Evolutionary conservation across 2,113 vertebrate species (phyloP).

Genomic region (Piaya cayana): DNA sequence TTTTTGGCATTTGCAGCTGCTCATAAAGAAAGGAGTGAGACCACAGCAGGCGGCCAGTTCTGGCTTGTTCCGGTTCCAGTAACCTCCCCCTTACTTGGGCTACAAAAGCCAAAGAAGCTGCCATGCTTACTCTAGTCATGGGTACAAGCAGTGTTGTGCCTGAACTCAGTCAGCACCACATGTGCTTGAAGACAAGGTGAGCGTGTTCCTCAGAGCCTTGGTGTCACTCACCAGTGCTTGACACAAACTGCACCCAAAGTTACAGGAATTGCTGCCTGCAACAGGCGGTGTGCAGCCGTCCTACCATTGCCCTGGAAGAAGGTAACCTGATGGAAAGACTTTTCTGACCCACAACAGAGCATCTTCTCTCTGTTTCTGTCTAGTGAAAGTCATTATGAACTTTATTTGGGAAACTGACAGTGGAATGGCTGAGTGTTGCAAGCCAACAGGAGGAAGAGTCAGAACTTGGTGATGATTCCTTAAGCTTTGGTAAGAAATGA

Average conservation of each 20-base stretch:
- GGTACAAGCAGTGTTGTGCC: neutral
- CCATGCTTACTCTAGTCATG: rapidly evolving
- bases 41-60: neutral
- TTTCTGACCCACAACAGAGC: neutral
- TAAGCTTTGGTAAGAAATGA: neutral
- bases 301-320: neutral
- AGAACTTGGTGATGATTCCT: rapidly evolving
- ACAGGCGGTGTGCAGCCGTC: neutral
- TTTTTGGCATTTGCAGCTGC: neutral
- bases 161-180: rapidly evolving
- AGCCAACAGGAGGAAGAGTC: neutral
- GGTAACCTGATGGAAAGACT: neutral
- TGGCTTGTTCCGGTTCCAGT: neutral
- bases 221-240: neutral
- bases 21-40: neutral
- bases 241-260: neutral
- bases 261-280: rapidly evolving
- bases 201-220: rapidly evolving
- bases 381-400: neutral
- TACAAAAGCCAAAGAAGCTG: rapidly evolving
- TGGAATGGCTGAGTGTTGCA: rapidly evolving
- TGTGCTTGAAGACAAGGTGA: rapidly evolving
- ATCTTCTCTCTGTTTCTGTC: neutral
- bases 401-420: neutral
- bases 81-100: rapidly evolving